These are phyloP conservation scores for Toxonevra muliebris DNA, from an alignment of 2,888 invertebrate species.

Conservation along the genomic window DNA sequence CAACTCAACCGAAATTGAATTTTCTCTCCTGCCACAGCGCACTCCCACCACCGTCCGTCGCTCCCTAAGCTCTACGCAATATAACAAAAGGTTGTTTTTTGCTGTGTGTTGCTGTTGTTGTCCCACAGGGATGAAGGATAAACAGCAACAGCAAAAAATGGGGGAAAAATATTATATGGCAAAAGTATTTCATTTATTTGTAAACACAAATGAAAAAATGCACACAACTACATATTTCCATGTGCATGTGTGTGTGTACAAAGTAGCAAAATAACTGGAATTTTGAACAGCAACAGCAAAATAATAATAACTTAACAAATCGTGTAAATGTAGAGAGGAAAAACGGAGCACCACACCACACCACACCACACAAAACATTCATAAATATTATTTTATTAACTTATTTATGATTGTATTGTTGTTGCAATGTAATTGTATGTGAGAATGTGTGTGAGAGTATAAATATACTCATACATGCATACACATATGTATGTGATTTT, in stretches of 20 bases:
- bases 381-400: slow-evolving; percentile 57
- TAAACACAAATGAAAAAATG: background rate
- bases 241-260: background rate
- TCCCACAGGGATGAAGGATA: slow-evolving; percentile 10
- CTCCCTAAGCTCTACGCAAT: too few species aligned
- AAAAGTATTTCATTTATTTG: slow-evolving; percentile 26
- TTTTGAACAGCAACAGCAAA: slow-evolving; percentile 13
- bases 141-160: slow-evolving; percentile 12
- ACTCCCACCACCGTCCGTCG: background rate
- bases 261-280: slow-evolving; percentile 33
- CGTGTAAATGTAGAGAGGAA: slow-evolving; percentile 50
- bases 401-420: slow-evolving; percentile 30
- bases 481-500: too few species aligned
- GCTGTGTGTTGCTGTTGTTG: background rate
- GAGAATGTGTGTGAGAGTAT: too few species aligned
- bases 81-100: background rate
- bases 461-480: too few species aligned
- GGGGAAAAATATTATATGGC: background rate
- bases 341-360: slow-evolving; percentile 44
- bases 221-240: background rate
- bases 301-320: slow-evolving; percentile 52
- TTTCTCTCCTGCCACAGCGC: slow-evolving; percentile 47
- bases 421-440: too few species aligned
- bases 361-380: slow-evolving; percentile 40
- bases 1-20: slow-evolving; percentile 59